These are phyloP conservation scores for Enteromius argenteus DNA, from an alignment of 2,797 vertebrate genomes.

Conservation along the genomic window DNA sequence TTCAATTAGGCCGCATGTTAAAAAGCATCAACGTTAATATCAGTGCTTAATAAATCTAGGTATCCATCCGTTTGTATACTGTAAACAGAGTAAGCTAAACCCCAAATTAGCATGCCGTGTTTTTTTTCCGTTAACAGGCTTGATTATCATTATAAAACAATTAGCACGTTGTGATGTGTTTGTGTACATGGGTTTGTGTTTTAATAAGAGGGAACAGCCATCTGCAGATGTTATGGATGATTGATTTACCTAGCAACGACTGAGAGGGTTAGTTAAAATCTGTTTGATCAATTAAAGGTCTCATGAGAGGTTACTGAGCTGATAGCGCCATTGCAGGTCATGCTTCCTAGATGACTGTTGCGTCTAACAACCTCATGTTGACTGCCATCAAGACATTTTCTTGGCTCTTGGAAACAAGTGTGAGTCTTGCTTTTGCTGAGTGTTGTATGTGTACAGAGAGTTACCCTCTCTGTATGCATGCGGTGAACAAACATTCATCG, in stretches of 20 bases:
- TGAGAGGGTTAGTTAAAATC: conserved; percentile 11
- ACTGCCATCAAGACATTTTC: conserved; percentile 21
- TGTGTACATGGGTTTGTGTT: not conserved
- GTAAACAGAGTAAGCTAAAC: conserved; percentile 31
- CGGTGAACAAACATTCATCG: not conserved
- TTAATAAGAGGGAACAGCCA: conserved; percentile 11
- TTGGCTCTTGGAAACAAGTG: conserved; percentile 19
- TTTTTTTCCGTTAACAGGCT: conserved; percentile 14
- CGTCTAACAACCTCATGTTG: conserved; percentile 18
- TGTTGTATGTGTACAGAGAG: not conserved
- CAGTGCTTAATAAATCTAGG: conserved; percentile 1
- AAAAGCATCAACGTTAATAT: conserved; percentile 7
- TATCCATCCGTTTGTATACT: not conserved
- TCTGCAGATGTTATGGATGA: conserved; percentile 41
- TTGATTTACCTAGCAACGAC: conserved; percentile 32
- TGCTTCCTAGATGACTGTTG: conserved; percentile 9
- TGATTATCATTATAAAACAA: conserved; percentile 43
- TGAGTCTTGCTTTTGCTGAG: not conserved
- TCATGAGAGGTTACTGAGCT: conserved; percentile 3
- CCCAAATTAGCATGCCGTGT: conserved; percentile 4
- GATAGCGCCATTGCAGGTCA: conserved; percentile 2
- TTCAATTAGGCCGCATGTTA: not conserved
- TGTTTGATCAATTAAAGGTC: conserved; percentile 34
- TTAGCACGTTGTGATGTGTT: conserved; percentile 39
- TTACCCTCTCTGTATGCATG: not conserved